phyloP scores from a whole-genome alignment of 2,888 invertebrate genomes.

The Electrophaes corylata region DNA sequence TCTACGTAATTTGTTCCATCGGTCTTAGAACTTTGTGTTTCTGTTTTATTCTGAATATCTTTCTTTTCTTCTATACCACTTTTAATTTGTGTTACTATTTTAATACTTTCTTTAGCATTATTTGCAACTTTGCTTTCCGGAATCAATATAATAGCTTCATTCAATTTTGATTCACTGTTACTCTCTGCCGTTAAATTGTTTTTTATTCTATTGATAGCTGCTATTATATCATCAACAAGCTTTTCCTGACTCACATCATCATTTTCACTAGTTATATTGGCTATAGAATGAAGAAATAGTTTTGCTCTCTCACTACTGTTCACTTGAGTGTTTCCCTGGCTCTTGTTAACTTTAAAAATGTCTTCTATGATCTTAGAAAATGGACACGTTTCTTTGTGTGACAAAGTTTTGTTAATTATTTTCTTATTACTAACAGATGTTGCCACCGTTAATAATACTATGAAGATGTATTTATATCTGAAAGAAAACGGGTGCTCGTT shows the following conservation, averaged over 20 bases:
- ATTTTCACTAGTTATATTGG: slow-evolving; percentile 69
- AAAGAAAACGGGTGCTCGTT: slow-evolving; percentile 8
- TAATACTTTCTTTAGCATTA: slow-evolving; percentile 38
- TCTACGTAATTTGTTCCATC: slow-evolving; percentile 66
- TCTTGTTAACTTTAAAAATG: slow-evolving; percentile 70
- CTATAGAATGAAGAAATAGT: slow-evolving; percentile 83
- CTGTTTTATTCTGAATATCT: slow-evolving; percentile 41
- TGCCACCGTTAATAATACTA: slow-evolving; percentile 46
- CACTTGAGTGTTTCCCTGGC: slow-evolving; percentile 48
- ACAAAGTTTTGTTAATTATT: slow-evolving; percentile 38
- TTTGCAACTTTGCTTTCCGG: slow-evolving; percentile 46
- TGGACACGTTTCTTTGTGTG: slow-evolving; percentile 64
- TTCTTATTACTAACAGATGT: slow-evolving; percentile 44
- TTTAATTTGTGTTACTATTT: slow-evolving; percentile 54
- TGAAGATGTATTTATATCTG: slow-evolving; percentile 64
- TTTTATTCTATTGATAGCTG: slow-evolving; percentile 75
- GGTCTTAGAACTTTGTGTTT: slow-evolving; percentile 39
- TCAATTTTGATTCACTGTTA: slow-evolving; percentile 59
- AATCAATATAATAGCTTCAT: slow-evolving; percentile 72
- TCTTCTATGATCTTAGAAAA: slow-evolving; percentile 76
- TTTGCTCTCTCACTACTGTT: slow-evolving; percentile 80
- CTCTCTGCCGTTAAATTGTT: slow-evolving; percentile 60
- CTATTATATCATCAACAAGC: slow-evolving; percentile 71
- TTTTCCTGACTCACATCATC: slow-evolving; percentile 64
- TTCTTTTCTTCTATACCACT: slow-evolving; percentile 68